phyloP scores from a whole-genome alignment of 35 echinoderm and acorn worm genomes.

The Nesometra sesokonis region DNA sequence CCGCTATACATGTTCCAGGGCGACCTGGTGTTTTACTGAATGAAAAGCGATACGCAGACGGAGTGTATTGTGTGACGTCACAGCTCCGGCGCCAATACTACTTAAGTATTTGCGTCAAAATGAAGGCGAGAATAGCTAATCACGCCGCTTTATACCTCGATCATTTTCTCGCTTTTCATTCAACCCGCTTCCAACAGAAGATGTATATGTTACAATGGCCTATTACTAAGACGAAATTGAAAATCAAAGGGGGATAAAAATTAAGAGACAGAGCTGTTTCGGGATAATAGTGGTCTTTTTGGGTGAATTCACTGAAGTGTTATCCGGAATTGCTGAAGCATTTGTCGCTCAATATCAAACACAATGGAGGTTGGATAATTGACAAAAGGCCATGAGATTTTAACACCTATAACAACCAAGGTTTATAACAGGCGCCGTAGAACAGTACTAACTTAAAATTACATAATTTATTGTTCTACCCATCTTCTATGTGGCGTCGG shows the following conservation, averaged over 20 bases:
- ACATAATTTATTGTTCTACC: background rate
- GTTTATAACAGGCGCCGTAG: background rate
- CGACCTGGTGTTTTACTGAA: constrained; percentile 23
- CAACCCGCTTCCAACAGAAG: constrained; percentile 32
- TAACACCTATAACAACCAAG: background rate
- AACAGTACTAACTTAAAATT: background rate
- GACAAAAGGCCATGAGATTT: background rate
- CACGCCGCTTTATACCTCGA: constrained; percentile 58
- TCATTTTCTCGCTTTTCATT: constrained; percentile 63
- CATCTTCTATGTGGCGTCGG: background rate
- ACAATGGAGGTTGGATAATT: background rate
- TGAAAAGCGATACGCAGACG: constrained; percentile 63
- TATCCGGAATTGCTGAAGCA: background rate
- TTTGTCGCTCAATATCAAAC: background rate
- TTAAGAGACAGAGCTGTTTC: background rate
- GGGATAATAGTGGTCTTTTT: background rate
- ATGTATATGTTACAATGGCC: background rate
- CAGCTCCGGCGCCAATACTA: constrained; percentile 84
- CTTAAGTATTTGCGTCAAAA: constrained; percentile 78
- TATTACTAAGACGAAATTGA: background rate
- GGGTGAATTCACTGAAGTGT: background rate
- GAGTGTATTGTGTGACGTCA: constrained; percentile 70
- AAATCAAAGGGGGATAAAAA: background rate
- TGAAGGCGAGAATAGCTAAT: constrained; percentile 79
- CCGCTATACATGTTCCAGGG: constrained; percentile 12